phyloP scores from a whole-genome alignment of 2,113 vertebrate species.

The Anolis sagrei region DNA sequence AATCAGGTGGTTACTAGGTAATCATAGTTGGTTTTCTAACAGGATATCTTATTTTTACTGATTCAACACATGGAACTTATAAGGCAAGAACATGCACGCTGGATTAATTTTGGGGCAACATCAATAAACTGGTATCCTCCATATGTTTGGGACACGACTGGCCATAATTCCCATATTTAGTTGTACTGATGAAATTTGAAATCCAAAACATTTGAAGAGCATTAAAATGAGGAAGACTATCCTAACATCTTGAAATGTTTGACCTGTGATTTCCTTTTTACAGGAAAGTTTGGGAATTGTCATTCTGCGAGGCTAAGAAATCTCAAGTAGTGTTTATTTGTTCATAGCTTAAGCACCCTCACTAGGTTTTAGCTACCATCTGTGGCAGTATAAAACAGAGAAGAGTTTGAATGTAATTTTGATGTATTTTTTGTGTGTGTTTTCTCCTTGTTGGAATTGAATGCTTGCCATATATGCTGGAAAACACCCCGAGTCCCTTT shows the following conservation, averaged over 20 bases:
- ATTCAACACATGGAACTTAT: not conserved
- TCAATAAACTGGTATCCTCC: not conserved
- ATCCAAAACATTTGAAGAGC: not conserved
- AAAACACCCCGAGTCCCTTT: too few relatives aligned
- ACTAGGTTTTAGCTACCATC: not conserved
- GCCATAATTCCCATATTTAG: not conserved
- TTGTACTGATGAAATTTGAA: not conserved
- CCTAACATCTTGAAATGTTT: not conserved
- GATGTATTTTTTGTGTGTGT: too few relatives aligned
- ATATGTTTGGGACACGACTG: too few relatives aligned
- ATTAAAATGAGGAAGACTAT: not conserved
- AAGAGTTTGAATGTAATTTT: not conserved
- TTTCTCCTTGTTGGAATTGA: too few relatives aligned
- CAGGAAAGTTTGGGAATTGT: not conserved
- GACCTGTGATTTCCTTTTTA: not conserved
- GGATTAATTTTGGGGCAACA: not conserved
- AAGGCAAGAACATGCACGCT: not conserved
- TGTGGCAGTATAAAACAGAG: not conserved
- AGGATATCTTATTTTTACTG: not conserved
- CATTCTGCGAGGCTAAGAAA: not conserved
- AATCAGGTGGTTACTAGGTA: not conserved
- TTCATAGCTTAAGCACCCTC: not conserved
- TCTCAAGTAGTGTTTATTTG: not conserved
- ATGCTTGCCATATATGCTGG: too few relatives aligned
- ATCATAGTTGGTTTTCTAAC: not conserved